These are phyloP conservation scores for Paratilapia polleni DNA, from an alignment of 2,113 vertebrate genomes.

Conservation along the genomic window DNA sequence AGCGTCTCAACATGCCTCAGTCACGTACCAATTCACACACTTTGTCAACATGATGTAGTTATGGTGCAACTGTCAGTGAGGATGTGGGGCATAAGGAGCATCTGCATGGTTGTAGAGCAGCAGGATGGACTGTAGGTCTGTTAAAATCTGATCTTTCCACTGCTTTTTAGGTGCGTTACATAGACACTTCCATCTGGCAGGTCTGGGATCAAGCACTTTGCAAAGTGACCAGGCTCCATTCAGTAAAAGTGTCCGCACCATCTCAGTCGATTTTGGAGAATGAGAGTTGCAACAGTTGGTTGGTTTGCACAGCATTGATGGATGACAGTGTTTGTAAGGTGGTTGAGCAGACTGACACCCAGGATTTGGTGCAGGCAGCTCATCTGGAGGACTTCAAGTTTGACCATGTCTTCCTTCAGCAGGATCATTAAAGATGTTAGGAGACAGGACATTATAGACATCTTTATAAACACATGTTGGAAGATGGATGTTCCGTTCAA, in stretches of 20 bases:
- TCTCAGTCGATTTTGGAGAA: background rate
- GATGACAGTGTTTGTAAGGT: rapidly evolving
- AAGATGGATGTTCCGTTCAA: too few species aligned
- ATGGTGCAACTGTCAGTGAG: background rate
- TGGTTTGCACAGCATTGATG: background rate
- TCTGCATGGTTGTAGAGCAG: background rate
- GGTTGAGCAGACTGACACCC: background rate
- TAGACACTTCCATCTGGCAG: background rate
- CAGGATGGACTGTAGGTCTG: background rate
- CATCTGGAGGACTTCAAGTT: background rate
- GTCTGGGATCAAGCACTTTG: background rate
- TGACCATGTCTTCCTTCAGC: background rate
- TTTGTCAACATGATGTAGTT: background rate
- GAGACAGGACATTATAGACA: too few species aligned
- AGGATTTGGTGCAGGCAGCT: too few species aligned
- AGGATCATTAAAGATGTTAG: too few species aligned
- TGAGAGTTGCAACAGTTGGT: background rate
- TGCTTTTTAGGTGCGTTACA: background rate
- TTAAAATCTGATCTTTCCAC: background rate
- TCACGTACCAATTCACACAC: background rate
- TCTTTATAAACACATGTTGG: too few species aligned
- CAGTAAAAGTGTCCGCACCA: background rate
- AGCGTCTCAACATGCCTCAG: background rate
- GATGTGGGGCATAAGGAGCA: background rate
- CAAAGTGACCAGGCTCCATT: background rate